A percentile compares a stretch with the other conserved stretches of the same genome.
These are phyloP conservation scores for Hyppa rectilinea DNA, from an alignment of 2,888 invertebrate genomes.

Conservation along the genomic window DNA sequence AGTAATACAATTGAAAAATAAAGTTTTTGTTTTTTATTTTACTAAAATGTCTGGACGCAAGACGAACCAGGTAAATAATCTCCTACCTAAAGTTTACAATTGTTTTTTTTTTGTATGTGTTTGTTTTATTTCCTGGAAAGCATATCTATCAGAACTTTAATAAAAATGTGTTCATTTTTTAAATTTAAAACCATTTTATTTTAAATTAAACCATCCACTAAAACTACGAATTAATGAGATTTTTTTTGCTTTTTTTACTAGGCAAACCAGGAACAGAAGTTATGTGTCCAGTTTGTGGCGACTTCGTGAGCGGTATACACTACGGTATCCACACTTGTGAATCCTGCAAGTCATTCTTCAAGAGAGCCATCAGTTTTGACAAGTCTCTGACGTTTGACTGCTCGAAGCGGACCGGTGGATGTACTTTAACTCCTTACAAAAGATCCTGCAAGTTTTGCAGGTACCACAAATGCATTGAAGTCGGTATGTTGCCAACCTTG, in stretches of 20 bases:
- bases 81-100: neutral
- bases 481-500: conserved; percentile 71
- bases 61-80: neutral
- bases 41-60: neutral
- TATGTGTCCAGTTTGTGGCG: conserved; percentile 75
- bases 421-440: conserved; percentile 52
- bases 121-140: neutral
- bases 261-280: neutral
- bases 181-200: neutral
- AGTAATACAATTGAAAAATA: no score
- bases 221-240: neutral
- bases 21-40: conserved; percentile 17
- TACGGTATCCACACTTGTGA: conserved; percentile 77
- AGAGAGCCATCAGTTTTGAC: conserved; percentile 65
- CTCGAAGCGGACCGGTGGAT: conserved; percentile 25
- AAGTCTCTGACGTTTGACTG: conserved; percentile 60
- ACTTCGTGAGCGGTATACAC: conserved; percentile 72
- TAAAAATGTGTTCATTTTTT: neutral
- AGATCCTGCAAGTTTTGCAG: conserved; percentile 71
- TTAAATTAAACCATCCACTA: neutral
- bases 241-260: conserved; percentile 11
- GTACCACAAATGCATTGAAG: conserved; percentile 71
- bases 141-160: neutral
- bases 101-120: neutral
- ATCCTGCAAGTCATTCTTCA: conserved; percentile 79